Base-by-base conservation (phyloP, 2,888 invertebrate genomes). In the Tachina grossa region DNA sequence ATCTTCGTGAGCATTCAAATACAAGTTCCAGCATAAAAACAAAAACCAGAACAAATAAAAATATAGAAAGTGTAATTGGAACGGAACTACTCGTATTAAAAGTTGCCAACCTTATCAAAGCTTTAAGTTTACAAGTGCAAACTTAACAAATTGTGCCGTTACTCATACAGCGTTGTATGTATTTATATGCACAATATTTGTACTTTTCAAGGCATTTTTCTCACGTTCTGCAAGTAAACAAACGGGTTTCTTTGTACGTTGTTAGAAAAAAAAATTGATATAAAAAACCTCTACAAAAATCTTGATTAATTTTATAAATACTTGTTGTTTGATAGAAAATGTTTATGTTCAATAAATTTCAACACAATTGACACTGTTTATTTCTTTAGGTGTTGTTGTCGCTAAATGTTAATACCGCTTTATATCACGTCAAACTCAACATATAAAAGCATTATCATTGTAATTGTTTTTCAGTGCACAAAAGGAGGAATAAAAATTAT, bases 21-120 rank as follows among this genome's bases (percentile, higher is more conserved):
- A 53, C 22, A 39, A 53, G 31, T 53, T 51, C 5, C 51, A 59
- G 43, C 22, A 78, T 22, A 61, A 22, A 65, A 65, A 14, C 9
- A 19, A 79, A 74, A 75, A 66, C 47, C 47, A 59, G 43, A 59
- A 31, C 19, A 69, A 59, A n/a, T n/a, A 61, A 76, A 76, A 72
- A 57, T 43, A 76, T 51, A 68, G 53, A 77, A 31, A 82, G 65
- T 66, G 51, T 83, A 86, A 87, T 83, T 87, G 83, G 87, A 87
- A 87, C 86, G 86, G 87, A 87, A 87, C 87, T 31, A 31, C 31
- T 31, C 31, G 31, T 86, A 51, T 81, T 81, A 57, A 75, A 84
- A 84, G 68, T 81, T 83, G 74, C 83, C 77, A 83, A 68, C 81
- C 81, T 85, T 85, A 82, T 82, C 81, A 69, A 49, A n/a, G 19